Evolutionary conservation across 2,888 invertebrate species (phyloP).

Genomic region (Baronia brevicornis): DNA sequence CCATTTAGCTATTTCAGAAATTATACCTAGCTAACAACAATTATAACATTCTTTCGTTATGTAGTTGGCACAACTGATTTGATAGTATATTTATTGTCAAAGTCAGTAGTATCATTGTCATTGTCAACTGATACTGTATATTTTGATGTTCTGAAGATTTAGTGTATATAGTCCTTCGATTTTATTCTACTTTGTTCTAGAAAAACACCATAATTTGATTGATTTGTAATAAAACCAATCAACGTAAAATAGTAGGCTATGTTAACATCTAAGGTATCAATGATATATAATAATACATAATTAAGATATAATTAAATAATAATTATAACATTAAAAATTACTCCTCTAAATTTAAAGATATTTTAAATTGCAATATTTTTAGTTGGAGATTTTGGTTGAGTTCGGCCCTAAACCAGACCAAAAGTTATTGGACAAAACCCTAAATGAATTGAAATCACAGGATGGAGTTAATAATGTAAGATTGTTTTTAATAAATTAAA

Average conservation of each 20-base stretch:
- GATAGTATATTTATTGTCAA: too few relatives aligned
- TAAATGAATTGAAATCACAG: conserved; percentile 37
- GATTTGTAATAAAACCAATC: too few relatives aligned
- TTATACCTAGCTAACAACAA: too few relatives aligned
- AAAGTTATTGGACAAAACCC: conserved; percentile 32
- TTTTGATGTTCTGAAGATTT: conserved; percentile 6
- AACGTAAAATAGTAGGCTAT: too few relatives aligned
- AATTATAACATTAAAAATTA: conserved; percentile 4
- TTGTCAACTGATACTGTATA: conserved; percentile 11
- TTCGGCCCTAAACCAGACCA: conserved; percentile 41
- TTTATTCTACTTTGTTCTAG: too few relatives aligned
- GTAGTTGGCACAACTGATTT: too few relatives aligned
- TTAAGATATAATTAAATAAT: conserved; percentile 3
- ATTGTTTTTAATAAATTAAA: background rate
- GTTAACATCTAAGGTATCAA: conserved; percentile 22
- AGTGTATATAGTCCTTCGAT: too few relatives aligned
- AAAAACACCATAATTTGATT: too few relatives aligned
- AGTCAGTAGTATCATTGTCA: background rate
- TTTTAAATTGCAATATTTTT: conserved; percentile 19
- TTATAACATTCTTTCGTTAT: conserved; percentile 11
- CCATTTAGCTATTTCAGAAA: too few relatives aligned
- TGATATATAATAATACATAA: conserved; percentile 3
- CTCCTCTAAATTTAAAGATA: conserved; percentile 6
- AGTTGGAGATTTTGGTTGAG: conserved; percentile 58
- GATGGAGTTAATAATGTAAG: conserved; percentile 30